phyloP scores from a whole-genome alignment of 2,888 invertebrate genomes.

The Mythimna pallens region DNA sequence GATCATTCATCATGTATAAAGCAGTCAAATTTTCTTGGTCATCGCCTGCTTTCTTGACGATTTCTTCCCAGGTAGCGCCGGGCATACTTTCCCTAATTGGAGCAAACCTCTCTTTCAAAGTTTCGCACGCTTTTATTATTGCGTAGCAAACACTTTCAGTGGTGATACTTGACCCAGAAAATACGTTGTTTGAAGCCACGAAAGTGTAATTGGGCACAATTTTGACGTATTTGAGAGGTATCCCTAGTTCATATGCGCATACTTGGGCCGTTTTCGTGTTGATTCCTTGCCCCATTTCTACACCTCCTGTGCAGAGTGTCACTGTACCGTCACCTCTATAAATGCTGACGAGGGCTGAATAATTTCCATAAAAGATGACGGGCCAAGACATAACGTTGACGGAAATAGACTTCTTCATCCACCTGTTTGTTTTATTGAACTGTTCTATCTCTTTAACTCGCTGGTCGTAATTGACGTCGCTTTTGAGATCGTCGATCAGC shows the following conservation, averaged over 20 bases:
- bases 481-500: constrained; percentile 89
- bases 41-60: constrained; percentile 89
- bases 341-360: constrained; percentile 91
- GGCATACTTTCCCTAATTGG: constrained; percentile 86
- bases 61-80: constrained; percentile 90
- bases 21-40: constrained; percentile 91
- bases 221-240: constrained; percentile 91
- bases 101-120: constrained; percentile 89
- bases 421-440: constrained; percentile 93
- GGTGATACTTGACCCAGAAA: constrained; percentile 92
- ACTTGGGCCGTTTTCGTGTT: constrained; percentile 95
- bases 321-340: constrained; percentile 93
- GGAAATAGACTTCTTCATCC: constrained; percentile 93
- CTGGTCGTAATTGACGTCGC: constrained; percentile 88
- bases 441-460: constrained; percentile 86
- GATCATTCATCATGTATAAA: constrained; percentile 90
- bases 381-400: constrained; percentile 93
- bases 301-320: constrained; percentile 92
- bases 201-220: constrained; percentile 91
- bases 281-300: constrained; percentile 95
- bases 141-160: constrained; percentile 91
- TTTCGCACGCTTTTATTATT: constrained; percentile 91
- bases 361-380: constrained; percentile 89
- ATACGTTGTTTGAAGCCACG: constrained; percentile 90
- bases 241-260: constrained; percentile 93